Percentiles rank a stretch among this genome's conserved stretches.
These are phyloP conservation scores for Sphyrna mokarran DNA, from an alignment of 2,113 vertebrate genomes.

Conservation along the genomic window DNA sequence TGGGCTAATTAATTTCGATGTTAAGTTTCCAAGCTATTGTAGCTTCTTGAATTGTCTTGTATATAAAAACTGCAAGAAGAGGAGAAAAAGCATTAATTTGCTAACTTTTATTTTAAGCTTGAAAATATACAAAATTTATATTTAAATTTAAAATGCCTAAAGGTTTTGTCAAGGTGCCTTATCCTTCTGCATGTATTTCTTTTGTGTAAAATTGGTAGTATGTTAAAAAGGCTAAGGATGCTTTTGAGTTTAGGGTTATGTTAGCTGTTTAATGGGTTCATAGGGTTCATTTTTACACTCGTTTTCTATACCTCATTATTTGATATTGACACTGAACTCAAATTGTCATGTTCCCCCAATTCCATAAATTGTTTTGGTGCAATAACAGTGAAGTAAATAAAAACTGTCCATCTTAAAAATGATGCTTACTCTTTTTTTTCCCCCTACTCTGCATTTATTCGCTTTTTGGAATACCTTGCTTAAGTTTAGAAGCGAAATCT, in stretches of 20 bases:
- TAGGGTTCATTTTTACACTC: not conserved
- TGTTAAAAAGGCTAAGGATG: not conserved
- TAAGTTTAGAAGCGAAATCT: not conserved
- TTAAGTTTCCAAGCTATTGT: not conserved
- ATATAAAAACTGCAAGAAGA: not conserved
- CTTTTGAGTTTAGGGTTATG: not conserved
- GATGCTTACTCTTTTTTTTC: not conserved
- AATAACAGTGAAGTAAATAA: not conserved
- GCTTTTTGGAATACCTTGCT: not conserved
- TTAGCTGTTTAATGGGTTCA: not conserved
- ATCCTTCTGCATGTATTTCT: not conserved
- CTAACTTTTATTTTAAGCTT: not conserved
- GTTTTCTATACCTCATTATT: not conserved
- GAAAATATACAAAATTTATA: not conserved
- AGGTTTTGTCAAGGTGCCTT: not conserved
- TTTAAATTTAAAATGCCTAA: not conserved
- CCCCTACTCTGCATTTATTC: not conserved
- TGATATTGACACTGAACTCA: not conserved
- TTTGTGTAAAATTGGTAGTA: not conserved
- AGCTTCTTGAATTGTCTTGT: not conserved
- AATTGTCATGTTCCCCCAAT: not conserved
- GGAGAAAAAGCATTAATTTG: not conserved
- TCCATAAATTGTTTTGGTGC: not conserved
- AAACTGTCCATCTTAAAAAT: not conserved
- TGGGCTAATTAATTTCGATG: not conserved